Conservation (phyloP, 2,113 vertebrate genomes). For the Pavo muticus region DNA sequence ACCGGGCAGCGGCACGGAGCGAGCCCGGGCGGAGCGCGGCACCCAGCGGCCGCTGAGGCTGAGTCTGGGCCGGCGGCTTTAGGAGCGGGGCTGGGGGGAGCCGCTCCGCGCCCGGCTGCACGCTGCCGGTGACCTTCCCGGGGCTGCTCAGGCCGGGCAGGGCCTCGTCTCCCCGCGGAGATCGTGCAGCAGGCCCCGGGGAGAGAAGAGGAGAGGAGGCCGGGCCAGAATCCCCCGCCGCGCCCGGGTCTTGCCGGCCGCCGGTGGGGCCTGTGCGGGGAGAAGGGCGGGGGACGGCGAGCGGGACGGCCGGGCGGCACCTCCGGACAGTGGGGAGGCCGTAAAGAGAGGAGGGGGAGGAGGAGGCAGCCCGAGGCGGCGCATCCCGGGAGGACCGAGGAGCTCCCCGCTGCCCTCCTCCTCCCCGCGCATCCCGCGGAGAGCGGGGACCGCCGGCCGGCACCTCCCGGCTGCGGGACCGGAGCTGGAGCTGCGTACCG, state of each 20-base stretch:
- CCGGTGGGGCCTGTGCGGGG: conserved; percentile 42
- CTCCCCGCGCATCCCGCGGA: not conserved
- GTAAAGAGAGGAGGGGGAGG: not conserved
- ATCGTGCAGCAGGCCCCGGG: conserved; percentile 67
- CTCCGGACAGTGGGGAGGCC: conserved; percentile 52
- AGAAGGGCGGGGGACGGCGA: conserved; percentile 41
- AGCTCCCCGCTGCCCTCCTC: not conserved
- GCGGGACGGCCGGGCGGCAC: conserved; percentile 30
- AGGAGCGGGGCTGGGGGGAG: not conserved
- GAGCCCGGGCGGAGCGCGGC: conserved; percentile 50
- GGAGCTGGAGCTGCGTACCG: not conserved
- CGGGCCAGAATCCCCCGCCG: not conserved
- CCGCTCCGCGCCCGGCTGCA: not conserved
- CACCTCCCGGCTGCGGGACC: not conserved
- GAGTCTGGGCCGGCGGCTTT: not conserved
- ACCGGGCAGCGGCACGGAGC: not conserved
- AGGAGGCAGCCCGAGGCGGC: not conserved
- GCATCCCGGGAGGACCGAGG: conserved; percentile 29
- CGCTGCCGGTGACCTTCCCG: not conserved
- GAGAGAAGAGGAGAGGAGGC: conserved; percentile 58
- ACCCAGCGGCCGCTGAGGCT: conserved; percentile 53
- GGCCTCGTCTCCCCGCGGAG: conserved; percentile 59
- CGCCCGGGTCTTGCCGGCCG: not conserved
- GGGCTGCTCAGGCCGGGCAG: not conserved
- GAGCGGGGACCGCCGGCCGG: conserved; percentile 8